phyloP scores from a whole-genome alignment of 2,797 vertebrate species.

The Triplophysa yarkandensis region DNA sequence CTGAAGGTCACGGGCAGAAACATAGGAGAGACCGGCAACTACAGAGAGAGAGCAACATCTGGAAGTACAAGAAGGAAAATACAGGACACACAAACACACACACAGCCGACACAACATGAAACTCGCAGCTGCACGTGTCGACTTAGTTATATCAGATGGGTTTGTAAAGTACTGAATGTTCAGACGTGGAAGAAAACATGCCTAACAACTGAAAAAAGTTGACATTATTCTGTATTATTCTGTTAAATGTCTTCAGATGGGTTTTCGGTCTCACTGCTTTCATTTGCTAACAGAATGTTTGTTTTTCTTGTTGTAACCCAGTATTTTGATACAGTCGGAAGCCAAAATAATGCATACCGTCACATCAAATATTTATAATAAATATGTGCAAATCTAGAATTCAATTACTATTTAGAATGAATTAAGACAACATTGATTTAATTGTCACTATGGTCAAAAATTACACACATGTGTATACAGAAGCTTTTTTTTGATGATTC shows the following conservation, averaged over 20 bases:
- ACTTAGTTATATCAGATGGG: conserved; percentile 1
- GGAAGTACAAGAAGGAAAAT: conserved; percentile 19
- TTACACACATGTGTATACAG: not conserved
- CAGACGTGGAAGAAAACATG: not conserved
- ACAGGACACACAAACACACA: conserved; percentile 6
- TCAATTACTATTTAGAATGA: not conserved
- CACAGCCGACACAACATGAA: not conserved
- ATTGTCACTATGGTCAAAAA: not conserved
- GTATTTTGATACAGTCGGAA: not conserved
- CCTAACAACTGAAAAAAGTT: not conserved
- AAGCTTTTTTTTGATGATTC: not conserved
- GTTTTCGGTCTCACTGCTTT: not conserved
- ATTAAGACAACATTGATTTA: not conserved
- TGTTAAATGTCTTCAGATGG: not conserved
- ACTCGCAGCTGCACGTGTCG: conserved; percentile 10
- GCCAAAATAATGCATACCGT: not conserved
- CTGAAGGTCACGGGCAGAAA: conserved; percentile 76
- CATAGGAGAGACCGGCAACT: conserved; percentile 26
- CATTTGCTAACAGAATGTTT: not conserved
- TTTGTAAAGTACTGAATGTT: conserved; percentile 2
- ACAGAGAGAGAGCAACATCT: conserved; percentile 38
- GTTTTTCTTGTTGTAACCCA: not conserved
- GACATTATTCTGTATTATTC: not conserved
- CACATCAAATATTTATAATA: conserved; percentile 8
- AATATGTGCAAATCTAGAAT: not conserved